Conservation (phyloP, 2,888 invertebrate genomes). For the Ectemnius lituratus region DNA sequence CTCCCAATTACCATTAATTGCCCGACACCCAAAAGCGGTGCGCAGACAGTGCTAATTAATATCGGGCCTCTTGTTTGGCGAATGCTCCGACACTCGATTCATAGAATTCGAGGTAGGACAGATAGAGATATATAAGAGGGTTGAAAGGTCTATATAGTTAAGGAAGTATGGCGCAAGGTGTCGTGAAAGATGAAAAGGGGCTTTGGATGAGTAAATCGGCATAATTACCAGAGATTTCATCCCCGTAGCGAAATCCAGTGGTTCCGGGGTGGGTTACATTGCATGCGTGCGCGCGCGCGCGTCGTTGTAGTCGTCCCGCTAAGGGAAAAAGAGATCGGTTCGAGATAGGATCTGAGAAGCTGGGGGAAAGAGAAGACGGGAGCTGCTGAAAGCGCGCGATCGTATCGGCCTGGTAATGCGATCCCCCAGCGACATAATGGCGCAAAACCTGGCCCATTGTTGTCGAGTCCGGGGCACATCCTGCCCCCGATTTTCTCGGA, state of each 20-base stretch:
- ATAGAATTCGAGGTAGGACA: no score
- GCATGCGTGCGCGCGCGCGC: conserved; percentile 30
- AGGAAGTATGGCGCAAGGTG: no score
- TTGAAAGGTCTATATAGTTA: no score
- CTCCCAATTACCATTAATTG: no score
- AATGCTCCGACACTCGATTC: no score
- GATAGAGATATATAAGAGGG: no score
- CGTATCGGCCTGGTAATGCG: conserved; percentile 68
- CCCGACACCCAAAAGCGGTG: no score
- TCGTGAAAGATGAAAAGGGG: neutral
- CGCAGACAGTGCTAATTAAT: no score
- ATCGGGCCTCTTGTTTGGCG: no score
- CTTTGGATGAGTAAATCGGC: conserved; percentile 38
- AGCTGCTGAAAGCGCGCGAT: conserved; percentile 61
- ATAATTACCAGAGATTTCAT: conserved; percentile 47
- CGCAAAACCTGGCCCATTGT: conserved; percentile 63
- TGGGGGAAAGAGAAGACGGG: no score
- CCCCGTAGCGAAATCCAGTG: conserved; percentile 49
- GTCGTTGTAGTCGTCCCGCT: conserved; percentile 16
- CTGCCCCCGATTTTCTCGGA: conserved; percentile 70
- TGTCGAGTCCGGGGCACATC: conserved; percentile 55
- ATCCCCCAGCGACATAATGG: conserved; percentile 72
- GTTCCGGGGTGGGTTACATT: conserved; percentile 34
- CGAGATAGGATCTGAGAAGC: conserved; percentile 52
- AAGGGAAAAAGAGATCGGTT: conserved; percentile 51